Evolutionary conservation across 2,113 vertebrate genomes (phyloP), one percentile per base, ranked within the genome.

Genomic region (Xenopus laevis): DNA sequence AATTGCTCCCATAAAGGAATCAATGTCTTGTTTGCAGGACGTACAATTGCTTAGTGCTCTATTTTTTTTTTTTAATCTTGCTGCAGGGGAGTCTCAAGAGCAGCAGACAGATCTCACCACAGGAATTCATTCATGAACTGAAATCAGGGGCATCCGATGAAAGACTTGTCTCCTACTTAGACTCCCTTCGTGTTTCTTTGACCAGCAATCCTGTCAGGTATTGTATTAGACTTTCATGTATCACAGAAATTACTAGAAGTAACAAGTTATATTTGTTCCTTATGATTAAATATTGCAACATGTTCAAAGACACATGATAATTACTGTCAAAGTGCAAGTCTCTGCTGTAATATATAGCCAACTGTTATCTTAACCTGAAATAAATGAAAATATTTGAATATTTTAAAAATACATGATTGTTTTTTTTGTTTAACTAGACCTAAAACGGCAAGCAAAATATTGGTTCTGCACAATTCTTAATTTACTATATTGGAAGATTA

Each of bases 161-260:
- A 88, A 94, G 94, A 71, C 91, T 99, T 57, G 87, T 95, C 82
- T 89, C 86, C 63, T 96, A 92, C 84, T 84, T 99, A 66, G 97
- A 99, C 81, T 99, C 97, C 50, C 88, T 98, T 46, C 88, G 95
- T 0, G 95, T 99, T 17, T 98, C 95, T 68, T 89, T 99, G 78
- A 98, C 95, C 82, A 99, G 96, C 87, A 98, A 98, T 82, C 95
- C 97, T 82, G 96, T 99, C 89, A 99, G 97, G 97, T 98, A 96
- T 76, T 76, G 58, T 9, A 47, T 65, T 12, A 64, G 7, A 70
- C 68, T 52, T 70, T n/a, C 53, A 55, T 50, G 47, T 13, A 50
- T 13, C 47, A n/a, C 10, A 50, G 15, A 12, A 18, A 55, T 16
- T 55, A 55, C 16, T 55, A 16, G 67, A 20, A 13, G 65, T 68